phyloP scores from a whole-genome alignment of 2,113 vertebrate species.

The Gallinago paraguaiae region DNA sequence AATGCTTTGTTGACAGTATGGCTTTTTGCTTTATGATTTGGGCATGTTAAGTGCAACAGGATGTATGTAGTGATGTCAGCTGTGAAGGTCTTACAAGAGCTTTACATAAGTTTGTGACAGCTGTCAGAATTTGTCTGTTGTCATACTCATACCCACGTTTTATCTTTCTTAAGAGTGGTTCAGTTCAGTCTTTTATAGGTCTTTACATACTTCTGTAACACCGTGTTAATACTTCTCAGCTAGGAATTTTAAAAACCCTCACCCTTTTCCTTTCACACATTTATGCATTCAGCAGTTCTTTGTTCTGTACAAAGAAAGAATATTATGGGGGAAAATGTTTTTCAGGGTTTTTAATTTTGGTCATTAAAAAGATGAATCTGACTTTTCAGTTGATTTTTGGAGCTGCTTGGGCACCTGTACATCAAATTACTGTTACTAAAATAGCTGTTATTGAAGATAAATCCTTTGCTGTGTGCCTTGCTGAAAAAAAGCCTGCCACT shows the following conservation, averaged over 20 bases:
- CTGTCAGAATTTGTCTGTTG: neutral
- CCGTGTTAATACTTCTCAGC: neutral
- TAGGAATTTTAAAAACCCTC: neutral
- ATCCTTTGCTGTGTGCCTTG: neutral
- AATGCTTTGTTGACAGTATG: neutral
- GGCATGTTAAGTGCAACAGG: neutral
- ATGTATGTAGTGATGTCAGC: neutral
- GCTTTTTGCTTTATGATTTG: conserved; percentile 4
- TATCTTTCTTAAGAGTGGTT: neutral
- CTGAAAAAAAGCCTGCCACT: neutral
- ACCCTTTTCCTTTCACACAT: neutral
- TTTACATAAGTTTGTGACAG: neutral
- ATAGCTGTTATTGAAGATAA: neutral
- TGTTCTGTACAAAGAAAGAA: neutral
- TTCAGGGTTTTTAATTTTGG: neutral
- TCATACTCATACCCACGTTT: neutral
- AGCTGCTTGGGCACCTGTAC: neutral
- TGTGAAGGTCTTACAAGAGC: neutral
- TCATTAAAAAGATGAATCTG: neutral
- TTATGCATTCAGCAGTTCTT: neutral
- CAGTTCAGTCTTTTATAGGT: neutral
- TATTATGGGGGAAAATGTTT: neutral
- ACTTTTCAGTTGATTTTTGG: neutral
- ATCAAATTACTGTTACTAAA: neutral
- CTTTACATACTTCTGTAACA: neutral